Evolutionary conservation across 2,888 invertebrate species (phyloP).

Genomic region (Dynastes maya): DNA sequence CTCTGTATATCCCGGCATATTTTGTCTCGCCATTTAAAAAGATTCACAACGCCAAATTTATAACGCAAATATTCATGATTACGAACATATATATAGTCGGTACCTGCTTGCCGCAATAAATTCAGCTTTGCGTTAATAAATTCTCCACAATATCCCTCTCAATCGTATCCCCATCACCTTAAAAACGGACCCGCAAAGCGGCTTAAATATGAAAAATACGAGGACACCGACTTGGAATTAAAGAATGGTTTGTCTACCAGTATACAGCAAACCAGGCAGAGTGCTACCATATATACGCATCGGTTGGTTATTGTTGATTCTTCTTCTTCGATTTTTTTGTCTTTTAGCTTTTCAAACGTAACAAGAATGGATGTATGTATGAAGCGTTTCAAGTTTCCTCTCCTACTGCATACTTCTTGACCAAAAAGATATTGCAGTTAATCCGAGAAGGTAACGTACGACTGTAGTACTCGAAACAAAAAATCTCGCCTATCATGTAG

Average conservation of each 20-base stretch:
- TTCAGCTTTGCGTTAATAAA: constrained; percentile 29
- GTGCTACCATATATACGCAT: too few relatives aligned
- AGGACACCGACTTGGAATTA: background rate
- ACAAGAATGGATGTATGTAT: too few relatives aligned
- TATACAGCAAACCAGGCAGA: too few relatives aligned
- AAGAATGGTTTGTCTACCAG: background rate
- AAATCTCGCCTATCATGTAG: too few relatives aligned
- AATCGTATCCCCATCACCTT: background rate
- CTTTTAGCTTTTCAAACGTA: too few relatives aligned
- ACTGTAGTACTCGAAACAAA: too few relatives aligned
- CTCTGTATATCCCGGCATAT: background rate
- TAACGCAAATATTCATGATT: background rate
- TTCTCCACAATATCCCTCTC: background rate
- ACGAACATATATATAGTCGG: constrained; percentile 1
- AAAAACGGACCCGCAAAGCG: background rate
- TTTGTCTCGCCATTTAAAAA: constrained; percentile 5
- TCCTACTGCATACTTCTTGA: too few relatives aligned
- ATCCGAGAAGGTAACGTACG: too few relatives aligned
- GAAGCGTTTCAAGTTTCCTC: too few relatives aligned
- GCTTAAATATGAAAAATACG: constrained; percentile 21
- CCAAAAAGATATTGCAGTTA: too few relatives aligned
- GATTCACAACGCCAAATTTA: constrained; percentile 12
- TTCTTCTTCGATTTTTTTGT: too few relatives aligned
- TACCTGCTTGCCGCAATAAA: constrained; percentile 22
- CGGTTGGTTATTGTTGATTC: too few relatives aligned